A percentile compares a stretch with the other conserved stretches of the same genome.
Conservation (phyloP, 64 coral and sea anemone genomes). For the Actinia equina region DNA sequence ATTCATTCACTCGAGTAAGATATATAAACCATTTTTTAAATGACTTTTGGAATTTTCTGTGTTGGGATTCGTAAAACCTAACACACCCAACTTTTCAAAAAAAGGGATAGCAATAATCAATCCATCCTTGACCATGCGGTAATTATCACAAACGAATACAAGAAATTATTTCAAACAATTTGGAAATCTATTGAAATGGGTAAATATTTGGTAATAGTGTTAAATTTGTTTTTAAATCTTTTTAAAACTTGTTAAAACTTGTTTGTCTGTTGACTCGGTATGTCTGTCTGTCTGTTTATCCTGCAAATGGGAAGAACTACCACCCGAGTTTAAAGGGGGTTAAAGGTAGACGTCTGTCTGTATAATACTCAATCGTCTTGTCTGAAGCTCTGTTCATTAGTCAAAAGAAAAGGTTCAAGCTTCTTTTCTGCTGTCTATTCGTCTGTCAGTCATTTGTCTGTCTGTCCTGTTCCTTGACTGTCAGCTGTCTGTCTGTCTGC, state of each 20-base stretch:
- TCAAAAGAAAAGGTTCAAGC: too few relatives aligned
- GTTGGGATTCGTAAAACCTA: neutral
- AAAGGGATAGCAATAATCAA: neutral
- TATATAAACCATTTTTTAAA: neutral
- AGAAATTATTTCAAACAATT: neutral
- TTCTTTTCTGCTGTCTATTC: too few relatives aligned
- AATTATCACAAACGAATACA: neutral
- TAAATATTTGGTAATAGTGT: neutral
- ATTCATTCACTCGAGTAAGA: neutral
- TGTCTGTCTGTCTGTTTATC: neutral
- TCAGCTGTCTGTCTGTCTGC: too few relatives aligned
- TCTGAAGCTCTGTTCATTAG: too few relatives aligned
- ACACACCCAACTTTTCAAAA: neutral
- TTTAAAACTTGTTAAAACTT: neutral
- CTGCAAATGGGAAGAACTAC: too few relatives aligned
- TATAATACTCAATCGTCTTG: too few relatives aligned
- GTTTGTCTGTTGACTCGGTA: neutral
- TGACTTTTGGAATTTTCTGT: neutral
- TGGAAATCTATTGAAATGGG: neutral
- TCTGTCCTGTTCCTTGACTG: too few relatives aligned
- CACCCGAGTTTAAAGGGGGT: too few relatives aligned
- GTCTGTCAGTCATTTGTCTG: too few relatives aligned
- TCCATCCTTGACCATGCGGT: neutral
- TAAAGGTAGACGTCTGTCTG: too few relatives aligned
- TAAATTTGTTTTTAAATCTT: neutral